Percentiles rank a stretch among this genome's conserved stretches.
These are phyloP conservation scores for Alexandromys fortis DNA, from an alignment of 2,113 vertebrate species.

Conservation along the genomic window DNA sequence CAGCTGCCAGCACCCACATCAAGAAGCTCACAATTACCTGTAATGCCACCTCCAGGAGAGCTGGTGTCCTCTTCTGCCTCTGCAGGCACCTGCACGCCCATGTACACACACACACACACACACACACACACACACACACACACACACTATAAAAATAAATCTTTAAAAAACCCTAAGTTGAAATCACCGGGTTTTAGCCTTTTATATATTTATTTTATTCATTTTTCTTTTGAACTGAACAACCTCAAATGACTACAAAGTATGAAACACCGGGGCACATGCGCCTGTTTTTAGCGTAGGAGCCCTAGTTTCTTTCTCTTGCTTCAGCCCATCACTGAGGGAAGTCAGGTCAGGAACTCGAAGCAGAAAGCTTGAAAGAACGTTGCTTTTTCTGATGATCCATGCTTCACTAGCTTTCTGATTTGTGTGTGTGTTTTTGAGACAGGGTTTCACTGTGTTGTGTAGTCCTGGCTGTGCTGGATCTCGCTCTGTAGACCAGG, in stretches of 20 bases:
- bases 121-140: neutral
- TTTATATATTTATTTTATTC: neutral
- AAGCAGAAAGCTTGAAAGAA: neutral
- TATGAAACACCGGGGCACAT: neutral
- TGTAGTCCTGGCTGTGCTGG: neutral
- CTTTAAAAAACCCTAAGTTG: neutral
- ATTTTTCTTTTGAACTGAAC: neutral
- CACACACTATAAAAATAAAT: neutral
- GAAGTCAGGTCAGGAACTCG: neutral
- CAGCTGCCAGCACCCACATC: neutral
- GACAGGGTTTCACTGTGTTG: neutral
- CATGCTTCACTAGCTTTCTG: neutral
- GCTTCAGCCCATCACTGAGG: neutral
- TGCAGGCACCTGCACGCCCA: neutral
- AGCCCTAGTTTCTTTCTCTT: neutral
- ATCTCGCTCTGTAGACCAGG: neutral
- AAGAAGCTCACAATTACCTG: neutral
- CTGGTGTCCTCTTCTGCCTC: neutral
- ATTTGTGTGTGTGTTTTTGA: neutral
- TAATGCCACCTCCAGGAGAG: neutral
- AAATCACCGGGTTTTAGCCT: neutral
- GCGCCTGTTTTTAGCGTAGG: neutral
- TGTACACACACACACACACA: neutral
- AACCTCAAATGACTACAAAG: neutral
- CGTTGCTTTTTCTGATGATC: neutral